These are phyloP conservation scores for Diphyllodes magnificus DNA, from an alignment of 2,113 vertebrate species.

Conservation along the genomic window DNA sequence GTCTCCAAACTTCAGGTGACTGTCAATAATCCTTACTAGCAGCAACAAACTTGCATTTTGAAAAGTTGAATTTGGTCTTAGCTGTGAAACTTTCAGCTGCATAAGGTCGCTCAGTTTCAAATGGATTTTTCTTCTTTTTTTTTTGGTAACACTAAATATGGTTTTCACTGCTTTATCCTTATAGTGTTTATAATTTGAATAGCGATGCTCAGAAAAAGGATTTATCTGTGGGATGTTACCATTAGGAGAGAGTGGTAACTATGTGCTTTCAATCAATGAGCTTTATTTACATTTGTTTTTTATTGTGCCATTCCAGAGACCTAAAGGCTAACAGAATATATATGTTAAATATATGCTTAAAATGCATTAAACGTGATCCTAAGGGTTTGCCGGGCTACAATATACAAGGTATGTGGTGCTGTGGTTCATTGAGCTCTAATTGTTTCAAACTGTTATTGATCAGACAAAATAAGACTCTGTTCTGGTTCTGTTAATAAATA, in stretches of 20 bases:
- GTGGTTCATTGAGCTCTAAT: constrained; percentile 31
- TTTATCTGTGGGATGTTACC: neutral
- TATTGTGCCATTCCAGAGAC: neutral
- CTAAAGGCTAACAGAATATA: neutral
- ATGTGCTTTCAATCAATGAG: neutral
- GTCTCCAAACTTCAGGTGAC: neutral
- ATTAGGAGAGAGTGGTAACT: neutral
- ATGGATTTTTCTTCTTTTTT: neutral
- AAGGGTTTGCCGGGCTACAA: neutral
- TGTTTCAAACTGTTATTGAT: constrained; percentile 42
- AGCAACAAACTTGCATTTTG: neutral
- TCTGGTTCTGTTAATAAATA: constrained; percentile 38
- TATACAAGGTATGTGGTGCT: neutral
- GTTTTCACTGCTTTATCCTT: neutral
- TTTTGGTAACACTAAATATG: neutral
- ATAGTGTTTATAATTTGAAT: neutral
- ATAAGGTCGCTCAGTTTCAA: neutral
- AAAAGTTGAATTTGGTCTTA: neutral
- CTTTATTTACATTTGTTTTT: neutral
- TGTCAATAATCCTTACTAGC: neutral
- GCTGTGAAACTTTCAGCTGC: neutral
- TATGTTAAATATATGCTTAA: neutral
- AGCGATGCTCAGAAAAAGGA: neutral
- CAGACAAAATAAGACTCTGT: neutral
- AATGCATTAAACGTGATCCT: neutral